phyloP scores from a whole-genome alignment of 2,113 vertebrate species.

The Daboia siamensis region DNA sequence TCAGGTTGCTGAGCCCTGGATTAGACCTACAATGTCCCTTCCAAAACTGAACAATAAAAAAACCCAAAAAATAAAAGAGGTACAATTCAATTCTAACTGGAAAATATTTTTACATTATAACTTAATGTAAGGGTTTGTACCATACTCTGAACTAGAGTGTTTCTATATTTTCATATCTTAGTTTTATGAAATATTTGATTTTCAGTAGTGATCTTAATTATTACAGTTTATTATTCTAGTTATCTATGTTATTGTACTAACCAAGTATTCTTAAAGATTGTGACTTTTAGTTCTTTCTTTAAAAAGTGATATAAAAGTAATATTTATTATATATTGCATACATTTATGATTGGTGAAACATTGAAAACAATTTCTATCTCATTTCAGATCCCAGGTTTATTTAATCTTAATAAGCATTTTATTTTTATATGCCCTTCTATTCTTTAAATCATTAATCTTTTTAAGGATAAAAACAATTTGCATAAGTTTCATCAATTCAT shows the following conservation, averaged over 20 bases:
- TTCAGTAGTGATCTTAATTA: background rate
- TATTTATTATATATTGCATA: background rate
- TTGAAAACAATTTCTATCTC: background rate
- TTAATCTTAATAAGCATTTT: background rate
- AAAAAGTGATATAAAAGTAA: background rate
- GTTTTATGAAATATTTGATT: background rate
- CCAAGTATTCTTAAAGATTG: background rate
- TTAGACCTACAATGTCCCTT: no score
- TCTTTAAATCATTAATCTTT: background rate
- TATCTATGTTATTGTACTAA: background rate
- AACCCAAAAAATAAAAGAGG: background rate
- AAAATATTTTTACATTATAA: background rate
- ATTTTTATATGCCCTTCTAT: background rate
- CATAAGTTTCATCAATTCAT: background rate
- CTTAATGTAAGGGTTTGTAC: background rate
- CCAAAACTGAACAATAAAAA: background rate
- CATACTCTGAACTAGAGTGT: background rate
- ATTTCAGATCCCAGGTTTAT: background rate
- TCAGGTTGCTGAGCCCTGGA: no score
- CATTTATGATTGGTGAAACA: background rate
- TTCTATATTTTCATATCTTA: background rate
- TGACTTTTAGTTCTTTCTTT: background rate
- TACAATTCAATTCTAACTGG: background rate
- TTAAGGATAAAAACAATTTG: background rate
- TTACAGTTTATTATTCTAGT: background rate